Evolutionary conservation across 2,113 vertebrate genomes (phyloP).

Genomic region (Ceratotherium simum): DNA sequence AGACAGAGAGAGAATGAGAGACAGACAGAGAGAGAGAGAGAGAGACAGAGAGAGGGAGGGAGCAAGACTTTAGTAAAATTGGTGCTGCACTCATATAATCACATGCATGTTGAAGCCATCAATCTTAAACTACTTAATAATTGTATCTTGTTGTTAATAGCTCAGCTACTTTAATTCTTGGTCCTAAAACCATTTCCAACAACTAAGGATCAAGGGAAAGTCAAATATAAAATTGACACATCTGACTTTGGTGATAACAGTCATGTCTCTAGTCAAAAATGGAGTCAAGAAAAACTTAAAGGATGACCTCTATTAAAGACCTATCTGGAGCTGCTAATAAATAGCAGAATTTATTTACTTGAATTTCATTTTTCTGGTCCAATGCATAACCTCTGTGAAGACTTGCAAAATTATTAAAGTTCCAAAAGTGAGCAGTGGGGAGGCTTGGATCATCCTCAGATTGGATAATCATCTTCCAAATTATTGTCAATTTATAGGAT

Average conservation of each 20-base stretch:
- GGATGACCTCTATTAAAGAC: constrained; percentile 61
- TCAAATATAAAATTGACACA: constrained; percentile 59
- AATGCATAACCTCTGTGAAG: constrained; percentile 26
- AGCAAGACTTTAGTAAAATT: neutral
- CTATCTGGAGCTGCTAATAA: constrained; percentile 59
- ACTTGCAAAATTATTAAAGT: constrained; percentile 44
- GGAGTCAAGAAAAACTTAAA: constrained; percentile 56
- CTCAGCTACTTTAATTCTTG: constrained; percentile 56
- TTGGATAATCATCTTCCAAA: constrained; percentile 50
- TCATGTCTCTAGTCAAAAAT: constrained; percentile 58
- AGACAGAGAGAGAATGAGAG: neutral
- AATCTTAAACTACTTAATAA: constrained; percentile 59
- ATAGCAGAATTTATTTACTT: constrained; percentile 57
- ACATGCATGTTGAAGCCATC: neutral
- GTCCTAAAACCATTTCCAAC: constrained; percentile 53
- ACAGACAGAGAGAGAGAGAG: neutral
- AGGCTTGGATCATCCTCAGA: constrained; percentile 28
- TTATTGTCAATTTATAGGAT: constrained; percentile 49
- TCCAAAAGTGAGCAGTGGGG: neutral
- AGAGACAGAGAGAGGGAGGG: neutral
- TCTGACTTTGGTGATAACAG: constrained; percentile 63
- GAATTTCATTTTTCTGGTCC: constrained; percentile 49
- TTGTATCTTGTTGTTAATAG: constrained; percentile 59
- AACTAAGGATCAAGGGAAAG: constrained; percentile 48
- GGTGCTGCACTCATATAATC: neutral